Conservation (phyloP, 2,113 vertebrate genomes). For the Nannobrachium achirus region DNA sequence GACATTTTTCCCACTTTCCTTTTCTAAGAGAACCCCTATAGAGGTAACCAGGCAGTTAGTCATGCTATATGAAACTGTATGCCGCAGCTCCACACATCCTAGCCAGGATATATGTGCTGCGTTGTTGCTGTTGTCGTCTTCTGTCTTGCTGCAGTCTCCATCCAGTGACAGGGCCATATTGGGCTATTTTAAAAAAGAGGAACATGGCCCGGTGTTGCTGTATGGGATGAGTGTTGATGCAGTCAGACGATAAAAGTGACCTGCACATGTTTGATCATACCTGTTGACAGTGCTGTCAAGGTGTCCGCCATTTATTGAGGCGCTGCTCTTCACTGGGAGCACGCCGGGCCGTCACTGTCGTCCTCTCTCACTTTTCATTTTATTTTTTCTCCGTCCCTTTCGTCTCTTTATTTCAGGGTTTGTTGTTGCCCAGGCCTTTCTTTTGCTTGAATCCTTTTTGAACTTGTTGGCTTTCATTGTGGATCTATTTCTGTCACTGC, state of each 20-base stretch:
- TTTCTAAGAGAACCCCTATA: conserved; percentile 15
- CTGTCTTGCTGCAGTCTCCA: conserved; percentile 37
- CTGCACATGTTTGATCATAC: conserved; percentile 37
- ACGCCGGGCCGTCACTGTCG: conserved; percentile 13
- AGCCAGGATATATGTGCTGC: conserved; percentile 36
- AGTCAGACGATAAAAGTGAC: conserved; percentile 57
- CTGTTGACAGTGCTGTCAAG: conserved; percentile 54
- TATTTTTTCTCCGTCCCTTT: not conserved
- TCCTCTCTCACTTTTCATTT: conserved; percentile 10
- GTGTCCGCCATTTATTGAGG: conserved; percentile 46
- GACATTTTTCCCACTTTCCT: not conserved
- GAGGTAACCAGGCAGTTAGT: conserved; percentile 4
- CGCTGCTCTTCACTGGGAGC: not conserved
- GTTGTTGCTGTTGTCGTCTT: conserved; percentile 39
- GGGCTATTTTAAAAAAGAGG: conserved; percentile 51
- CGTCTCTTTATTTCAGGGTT: not conserved
- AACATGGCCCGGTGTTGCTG: conserved; percentile 43
- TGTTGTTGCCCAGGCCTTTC: not conserved
- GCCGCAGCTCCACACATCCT: conserved; percentile 28
- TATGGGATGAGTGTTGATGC: conserved; percentile 62
- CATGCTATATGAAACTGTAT: conserved; percentile 19
- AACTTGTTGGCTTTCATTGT: not conserved
- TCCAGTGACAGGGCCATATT: conserved; percentile 46
- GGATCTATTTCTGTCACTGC: not conserved
- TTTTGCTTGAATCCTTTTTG: not conserved